Evolutionary conservation across 2,888 invertebrate species (phyloP).

Genomic region (Platerodrilus igneus): DNA sequence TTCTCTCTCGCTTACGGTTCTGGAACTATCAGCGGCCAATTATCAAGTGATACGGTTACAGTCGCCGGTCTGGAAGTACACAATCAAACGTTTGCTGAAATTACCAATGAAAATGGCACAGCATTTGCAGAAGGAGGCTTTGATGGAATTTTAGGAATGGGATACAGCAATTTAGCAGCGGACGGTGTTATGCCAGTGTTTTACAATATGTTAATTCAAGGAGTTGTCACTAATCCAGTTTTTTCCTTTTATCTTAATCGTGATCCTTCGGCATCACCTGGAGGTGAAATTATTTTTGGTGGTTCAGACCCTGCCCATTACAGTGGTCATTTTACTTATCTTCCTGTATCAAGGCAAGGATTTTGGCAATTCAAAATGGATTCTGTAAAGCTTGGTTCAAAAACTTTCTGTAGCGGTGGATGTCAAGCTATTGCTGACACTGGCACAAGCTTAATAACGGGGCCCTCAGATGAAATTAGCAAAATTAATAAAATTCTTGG

Average conservation of each 20-base stretch:
- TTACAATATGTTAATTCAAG: constrained; percentile 85
- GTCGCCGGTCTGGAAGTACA: constrained; percentile 70
- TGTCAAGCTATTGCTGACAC: constrained; percentile 96
- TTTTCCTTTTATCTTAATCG: constrained; percentile 95
- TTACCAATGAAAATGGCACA: constrained; percentile 87
- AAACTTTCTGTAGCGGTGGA: constrained; percentile 67
- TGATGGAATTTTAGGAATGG: constrained; percentile 97
- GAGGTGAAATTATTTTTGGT: constrained; percentile 90
- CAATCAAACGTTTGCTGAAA: constrained; percentile 93
- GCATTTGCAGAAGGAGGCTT: constrained; percentile 98
- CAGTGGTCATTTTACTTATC: constrained; percentile 82
- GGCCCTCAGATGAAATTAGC: constrained; percentile 73
- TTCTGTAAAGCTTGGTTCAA: constrained; percentile 53
- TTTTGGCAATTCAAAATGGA: constrained; percentile 99
- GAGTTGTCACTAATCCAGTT: constrained; percentile 63
- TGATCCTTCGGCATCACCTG: constrained; percentile 67
- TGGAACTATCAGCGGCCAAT: no score
- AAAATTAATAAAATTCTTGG: constrained; percentile 81
- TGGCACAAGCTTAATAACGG: constrained; percentile 93
- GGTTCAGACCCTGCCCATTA: constrained; percentile 92
- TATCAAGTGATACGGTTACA: no score
- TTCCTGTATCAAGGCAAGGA: constrained; percentile 76
- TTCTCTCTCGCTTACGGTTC: constrained; percentile 26
- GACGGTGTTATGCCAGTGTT: constrained; percentile 90
- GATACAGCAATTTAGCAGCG: constrained; percentile 82